Evolutionary conservation across 2,113 vertebrate genomes (phyloP).

Genomic region (Boulengeromyrus knoepffleri): DNA sequence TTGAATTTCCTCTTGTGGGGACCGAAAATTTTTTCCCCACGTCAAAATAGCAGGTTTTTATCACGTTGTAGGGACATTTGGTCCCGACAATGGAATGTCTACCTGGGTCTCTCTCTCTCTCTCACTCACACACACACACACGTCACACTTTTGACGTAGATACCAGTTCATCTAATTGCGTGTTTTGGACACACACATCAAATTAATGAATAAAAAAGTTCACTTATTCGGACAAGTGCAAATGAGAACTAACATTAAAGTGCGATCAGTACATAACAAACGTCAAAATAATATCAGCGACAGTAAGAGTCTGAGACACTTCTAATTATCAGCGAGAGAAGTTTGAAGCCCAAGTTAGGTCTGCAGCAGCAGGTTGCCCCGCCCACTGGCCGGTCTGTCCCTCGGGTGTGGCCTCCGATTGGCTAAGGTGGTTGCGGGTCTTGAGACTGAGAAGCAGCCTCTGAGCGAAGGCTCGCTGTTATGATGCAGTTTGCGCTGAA

Average conservation of each 20-base stretch:
- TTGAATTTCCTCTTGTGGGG: too few relatives aligned
- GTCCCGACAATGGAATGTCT: too few relatives aligned
- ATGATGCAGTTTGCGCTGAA: conserved; percentile 5
- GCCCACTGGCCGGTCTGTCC: conserved; percentile 61
- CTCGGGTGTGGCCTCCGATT: conserved; percentile 47
- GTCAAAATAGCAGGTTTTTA: too few relatives aligned
- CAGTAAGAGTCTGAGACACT: conserved; percentile 37
- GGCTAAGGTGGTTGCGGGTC: conserved; percentile 59
- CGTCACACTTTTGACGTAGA: neutral
- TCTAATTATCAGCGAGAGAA: neutral
- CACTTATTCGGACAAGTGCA: neutral
- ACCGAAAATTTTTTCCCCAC: too few relatives aligned
- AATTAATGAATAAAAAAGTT: neutral
- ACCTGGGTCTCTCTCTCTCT: too few relatives aligned
- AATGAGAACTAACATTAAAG: neutral
- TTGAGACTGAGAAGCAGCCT: conserved; percentile 58
- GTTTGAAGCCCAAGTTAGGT: neutral
- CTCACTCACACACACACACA: neutral
- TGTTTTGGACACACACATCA: neutral
- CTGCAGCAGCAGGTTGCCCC: conserved; percentile 39
- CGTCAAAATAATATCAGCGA: neutral
- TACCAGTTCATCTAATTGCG: neutral
- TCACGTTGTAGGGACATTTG: too few relatives aligned
- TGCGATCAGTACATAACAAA: neutral
- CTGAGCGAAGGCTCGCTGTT: conserved; percentile 49